Base-by-base conservation (phyloP, 1,140 invertebrate species). In the Leptopilina clavipes region DNA sequence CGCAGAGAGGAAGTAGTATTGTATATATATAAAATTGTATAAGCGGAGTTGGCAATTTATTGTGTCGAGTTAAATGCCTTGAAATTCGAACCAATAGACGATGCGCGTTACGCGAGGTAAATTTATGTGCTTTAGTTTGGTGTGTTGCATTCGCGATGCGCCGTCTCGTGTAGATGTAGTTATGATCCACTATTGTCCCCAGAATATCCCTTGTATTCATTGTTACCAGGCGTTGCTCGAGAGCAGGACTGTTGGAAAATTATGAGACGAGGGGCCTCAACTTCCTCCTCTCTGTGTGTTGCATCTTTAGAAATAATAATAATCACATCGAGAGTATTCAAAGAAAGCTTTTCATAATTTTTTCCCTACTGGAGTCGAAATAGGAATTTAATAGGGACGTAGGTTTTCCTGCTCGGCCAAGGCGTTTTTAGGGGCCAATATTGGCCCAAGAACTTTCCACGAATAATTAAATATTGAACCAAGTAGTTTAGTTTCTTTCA, bases 51-150 rank as follows among this genome's bases (percentile, higher is more conserved):
- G 59, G 25, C 1, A 65, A 31, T 65, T 65, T 65, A 65, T 65
- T 65, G 59, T 65, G 59, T 25, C 14, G 59, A 65, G 59, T 65
- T 65, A 65, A 65, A 65, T 65, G 59, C 59, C 59, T 65, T 65
- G 59, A 65, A 65, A 65, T 65, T 65, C 59, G 59, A 65, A 65
- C 56, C 56, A 19, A 65, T 65, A 65, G 59, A 65, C 59, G 59
- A 65, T 65, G 22, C 25, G 56, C 56, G 56, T 65, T 65, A 12
- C 56, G 22, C 56, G 56, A 65, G 56, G 56, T 11, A 65, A 65
- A 65, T 65, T 37, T 65, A 65, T 65, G 56, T 65, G 56, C 56
- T 65, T 31, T 37, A 31, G 59, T 65, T 31, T 31, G 5, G 25
- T n/a, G 59, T 65, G 59, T 65, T 65, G 11, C 19, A 10, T n/a